Base-by-base conservation (phyloP, 2,113 vertebrate species). In the Phalacrocorax brasilianus region DNA sequence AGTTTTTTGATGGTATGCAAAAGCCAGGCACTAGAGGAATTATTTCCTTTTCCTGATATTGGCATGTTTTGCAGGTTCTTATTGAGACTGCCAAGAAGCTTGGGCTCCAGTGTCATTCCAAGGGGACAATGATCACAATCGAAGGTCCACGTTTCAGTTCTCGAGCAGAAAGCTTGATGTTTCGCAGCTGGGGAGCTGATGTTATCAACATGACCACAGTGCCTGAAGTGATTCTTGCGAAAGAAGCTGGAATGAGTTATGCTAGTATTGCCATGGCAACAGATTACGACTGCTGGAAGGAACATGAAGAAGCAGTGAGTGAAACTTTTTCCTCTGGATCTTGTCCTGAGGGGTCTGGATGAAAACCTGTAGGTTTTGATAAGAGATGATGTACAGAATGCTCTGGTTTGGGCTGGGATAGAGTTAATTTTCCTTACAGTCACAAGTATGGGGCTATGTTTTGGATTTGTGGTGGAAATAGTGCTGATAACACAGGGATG, bases 201-300 rank as follows among this genome's bases (percentile, higher is more conserved):
- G 98, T 99, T 86, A 99, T 99, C 98, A 99, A 99, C 82, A 99
- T 99, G 99, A 99, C 99, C 91, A 99, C 99, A 1, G 99, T 99
- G 93, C 99, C 99, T 58, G 99, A 99, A 97, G 99, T 99, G 92
- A 98, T 99, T 89, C 99, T 99, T 63, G 99, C 99, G 12, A 99
- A 99, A 95, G 99, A 99, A 97, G 99, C 98, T 30, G 99, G 99
- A 74, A 97, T 99, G 92, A 99, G 99, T 98, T 99, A 99, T 66
- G 99, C 99, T 77, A 99, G 99, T 96, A 99, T 99, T 33, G 99
- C 99, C 94, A 99, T 99, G 99, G 99, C 99, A 91, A 99, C 99
- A 5, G 99, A 99, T 98, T 99, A 99, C 2, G 99, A 99, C 96
- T 99, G 99, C 96, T 99, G 99, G 99, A 99, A 99, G 96, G 99